phyloP scores from a whole-genome alignment of 2,113 vertebrate species.

The Alces alces region DNA sequence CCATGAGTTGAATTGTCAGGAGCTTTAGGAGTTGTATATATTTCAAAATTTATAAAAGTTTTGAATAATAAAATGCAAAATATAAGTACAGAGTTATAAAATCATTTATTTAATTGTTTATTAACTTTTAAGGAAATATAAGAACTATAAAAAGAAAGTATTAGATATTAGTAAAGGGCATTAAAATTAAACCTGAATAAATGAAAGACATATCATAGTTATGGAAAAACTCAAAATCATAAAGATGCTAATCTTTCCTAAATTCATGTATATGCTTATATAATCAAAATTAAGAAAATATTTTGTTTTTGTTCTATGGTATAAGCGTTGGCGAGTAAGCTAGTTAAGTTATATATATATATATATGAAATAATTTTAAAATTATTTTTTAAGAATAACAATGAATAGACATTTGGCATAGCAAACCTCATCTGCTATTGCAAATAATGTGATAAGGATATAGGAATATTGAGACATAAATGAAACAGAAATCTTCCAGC shows the following conservation, averaged over 20 bases:
- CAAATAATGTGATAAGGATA: not conserved
- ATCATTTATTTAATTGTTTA: not conserved
- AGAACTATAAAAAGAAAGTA: not conserved
- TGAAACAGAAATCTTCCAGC: not conserved
- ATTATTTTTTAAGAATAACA: not conserved
- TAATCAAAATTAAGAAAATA: not conserved
- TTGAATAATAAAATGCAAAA: not conserved
- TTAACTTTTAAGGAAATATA: not conserved
- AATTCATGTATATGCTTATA: not conserved
- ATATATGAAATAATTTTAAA: not conserved
- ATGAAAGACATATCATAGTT: not conserved
- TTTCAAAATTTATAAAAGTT: not conserved
- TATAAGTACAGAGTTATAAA: not conserved
- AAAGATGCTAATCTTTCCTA: not conserved
- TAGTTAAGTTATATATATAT: not conserved
- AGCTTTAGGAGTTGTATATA: not conserved
- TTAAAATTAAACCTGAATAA: not conserved
- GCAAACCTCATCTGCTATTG: not conserved
- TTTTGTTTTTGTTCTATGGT: not conserved
- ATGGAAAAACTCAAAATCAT: not conserved
- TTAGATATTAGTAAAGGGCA: not conserved
- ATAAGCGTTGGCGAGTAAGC: not conserved
- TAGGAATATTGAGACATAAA: not conserved
- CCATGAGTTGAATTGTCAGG: not conserved
- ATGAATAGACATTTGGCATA: not conserved